These are phyloP conservation scores for Mohoua ochrocephala DNA, from an alignment of 2,113 vertebrate species.

Conservation along the genomic window DNA sequence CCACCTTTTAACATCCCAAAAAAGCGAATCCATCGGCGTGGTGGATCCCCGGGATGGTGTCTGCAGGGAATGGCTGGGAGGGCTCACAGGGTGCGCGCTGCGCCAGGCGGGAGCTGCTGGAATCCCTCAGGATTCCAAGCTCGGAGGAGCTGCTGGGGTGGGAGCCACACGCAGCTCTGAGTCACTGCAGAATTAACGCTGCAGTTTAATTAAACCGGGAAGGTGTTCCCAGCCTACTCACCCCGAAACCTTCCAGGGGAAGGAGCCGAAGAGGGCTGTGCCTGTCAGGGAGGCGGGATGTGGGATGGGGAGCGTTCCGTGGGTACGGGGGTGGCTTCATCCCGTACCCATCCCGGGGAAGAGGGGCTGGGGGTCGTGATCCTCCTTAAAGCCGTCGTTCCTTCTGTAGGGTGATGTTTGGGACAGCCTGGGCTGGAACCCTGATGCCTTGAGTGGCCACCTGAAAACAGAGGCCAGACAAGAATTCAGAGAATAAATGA, in stretches of 20 bases:
- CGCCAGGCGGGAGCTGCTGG: not conserved
- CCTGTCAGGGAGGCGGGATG: not conserved
- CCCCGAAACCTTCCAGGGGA: not conserved
- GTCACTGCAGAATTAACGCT: not conserved
- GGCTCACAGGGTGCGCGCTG: accelerated
- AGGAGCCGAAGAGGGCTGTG: not conserved
- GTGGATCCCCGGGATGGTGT: accelerated
- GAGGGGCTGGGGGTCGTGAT: not conserved
- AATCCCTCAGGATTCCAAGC: not conserved
- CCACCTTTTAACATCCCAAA: accelerated
- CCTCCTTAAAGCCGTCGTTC: accelerated
- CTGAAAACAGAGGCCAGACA: too few species aligned
- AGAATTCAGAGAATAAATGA: too few species aligned
- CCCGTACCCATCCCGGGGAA: not conserved
- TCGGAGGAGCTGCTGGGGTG: not conserved
- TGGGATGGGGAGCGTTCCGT: not conserved
- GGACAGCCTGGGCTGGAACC: accelerated
- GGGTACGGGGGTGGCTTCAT: accelerated
- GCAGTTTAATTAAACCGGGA: not conserved
- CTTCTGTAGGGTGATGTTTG: accelerated
- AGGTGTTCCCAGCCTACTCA: not conserved
- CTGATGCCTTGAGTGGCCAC: too few species aligned
- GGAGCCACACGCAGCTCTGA: not conserved
- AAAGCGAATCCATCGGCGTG: accelerated
- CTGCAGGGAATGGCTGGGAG: accelerated